A percentile compares a stretch with the other conserved stretches of the same genome.
phyloP scores from a whole-genome alignment of 2,888 invertebrate species.

The Aspidiotus destructor region DNA sequence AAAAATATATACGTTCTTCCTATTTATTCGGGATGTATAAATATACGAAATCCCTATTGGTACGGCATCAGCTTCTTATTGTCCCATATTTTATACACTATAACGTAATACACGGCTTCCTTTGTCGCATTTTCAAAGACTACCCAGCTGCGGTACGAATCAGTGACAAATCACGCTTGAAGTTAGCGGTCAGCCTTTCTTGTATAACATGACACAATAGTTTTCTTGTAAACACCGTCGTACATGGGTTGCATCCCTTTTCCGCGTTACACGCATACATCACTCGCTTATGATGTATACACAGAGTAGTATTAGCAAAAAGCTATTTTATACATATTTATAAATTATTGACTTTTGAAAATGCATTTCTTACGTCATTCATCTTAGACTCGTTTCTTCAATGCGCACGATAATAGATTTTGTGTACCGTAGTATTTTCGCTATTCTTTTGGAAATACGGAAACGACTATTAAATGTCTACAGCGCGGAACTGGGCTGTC shows the following conservation, averaged over 20 bases:
- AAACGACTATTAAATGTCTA: background rate
- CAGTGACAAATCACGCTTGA: conserved; percentile 12
- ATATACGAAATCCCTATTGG: too few relatives aligned
- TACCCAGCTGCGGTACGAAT: conserved; percentile 4
- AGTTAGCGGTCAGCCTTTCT: conserved; percentile 16
- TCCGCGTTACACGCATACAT: background rate
- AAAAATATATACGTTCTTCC: too few relatives aligned
- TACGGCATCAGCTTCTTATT: background rate
- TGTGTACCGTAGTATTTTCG: background rate
- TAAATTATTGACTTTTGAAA: conserved; percentile 4
- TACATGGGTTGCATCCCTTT: conserved; percentile 11
- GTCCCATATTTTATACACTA: background rate
- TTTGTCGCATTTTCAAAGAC: conserved; percentile 2
- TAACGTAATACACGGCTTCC: conserved; percentile 4
- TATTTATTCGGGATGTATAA: too few relatives aligned
- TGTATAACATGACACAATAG: conserved; percentile 1
- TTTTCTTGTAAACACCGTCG: conserved; percentile 14
- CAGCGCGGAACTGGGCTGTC: conserved; percentile 2
- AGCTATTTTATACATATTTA: conserved; percentile 2
- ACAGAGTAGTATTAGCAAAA: background rate
- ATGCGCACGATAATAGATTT: background rate
- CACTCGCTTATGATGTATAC: background rate
- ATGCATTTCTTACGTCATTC: conserved; percentile 1
- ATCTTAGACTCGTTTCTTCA: background rate
- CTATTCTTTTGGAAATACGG: too few relatives aligned